phyloP scores from a whole-genome alignment of 2,113 vertebrate species.

The Craseonycteris thonglongyai region DNA sequence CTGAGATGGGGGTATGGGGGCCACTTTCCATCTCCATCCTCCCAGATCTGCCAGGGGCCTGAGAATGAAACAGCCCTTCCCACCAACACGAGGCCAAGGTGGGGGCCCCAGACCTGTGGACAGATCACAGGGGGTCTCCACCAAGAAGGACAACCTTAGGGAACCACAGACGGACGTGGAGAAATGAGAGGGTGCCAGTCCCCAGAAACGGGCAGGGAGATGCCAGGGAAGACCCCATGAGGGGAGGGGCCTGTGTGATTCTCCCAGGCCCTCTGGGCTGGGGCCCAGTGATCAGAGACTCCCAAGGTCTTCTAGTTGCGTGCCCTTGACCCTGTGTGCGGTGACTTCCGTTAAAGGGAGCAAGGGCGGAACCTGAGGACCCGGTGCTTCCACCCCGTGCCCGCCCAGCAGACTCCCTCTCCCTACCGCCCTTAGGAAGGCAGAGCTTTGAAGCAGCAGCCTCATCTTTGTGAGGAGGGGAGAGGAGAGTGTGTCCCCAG shows the following conservation, averaged over 20 bases:
- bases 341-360: neutral
- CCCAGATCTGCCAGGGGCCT: neutral
- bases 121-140: neutral
- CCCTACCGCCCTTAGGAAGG: neutral
- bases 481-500: fast-evolving
- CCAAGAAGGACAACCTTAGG: neutral
- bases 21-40: neutral
- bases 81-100: neutral
- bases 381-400: neutral
- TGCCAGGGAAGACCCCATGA: neutral
- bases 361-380: neutral
- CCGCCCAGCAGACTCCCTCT: fast-evolving
- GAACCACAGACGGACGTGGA: neutral
- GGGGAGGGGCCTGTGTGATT: neutral
- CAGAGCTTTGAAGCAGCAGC: neutral
- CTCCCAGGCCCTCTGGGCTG: neutral
- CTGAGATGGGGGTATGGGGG: neutral
- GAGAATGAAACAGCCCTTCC: neutral
- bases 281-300: no score
- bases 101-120: neutral
- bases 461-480: neutral
- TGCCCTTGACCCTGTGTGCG: neutral
- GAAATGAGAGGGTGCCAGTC: neutral
- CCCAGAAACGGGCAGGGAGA: neutral
- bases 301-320: neutral